Conservation (phyloP, 2,888 invertebrate species). For the Lamellibrachia columna region DNA sequence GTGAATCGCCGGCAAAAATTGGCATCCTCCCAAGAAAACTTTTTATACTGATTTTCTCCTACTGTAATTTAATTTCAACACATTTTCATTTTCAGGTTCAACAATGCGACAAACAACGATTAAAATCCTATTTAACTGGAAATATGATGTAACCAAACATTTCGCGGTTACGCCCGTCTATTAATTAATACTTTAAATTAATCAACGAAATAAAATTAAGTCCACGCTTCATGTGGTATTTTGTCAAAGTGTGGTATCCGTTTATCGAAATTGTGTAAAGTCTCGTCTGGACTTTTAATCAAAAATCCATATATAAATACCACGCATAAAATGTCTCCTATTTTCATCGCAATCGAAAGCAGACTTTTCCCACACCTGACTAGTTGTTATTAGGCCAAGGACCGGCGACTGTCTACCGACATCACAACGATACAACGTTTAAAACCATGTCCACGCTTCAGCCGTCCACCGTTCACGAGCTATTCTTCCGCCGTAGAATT, state of each 20-base stretch:
- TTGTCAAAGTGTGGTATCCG: neutral
- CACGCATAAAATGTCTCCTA: neutral
- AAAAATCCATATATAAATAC: neutral
- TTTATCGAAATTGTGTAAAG: neutral
- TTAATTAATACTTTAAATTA: neutral
- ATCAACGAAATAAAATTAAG: constrained; percentile 1
- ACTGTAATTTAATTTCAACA: constrained; percentile 10
- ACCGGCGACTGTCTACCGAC: neutral
- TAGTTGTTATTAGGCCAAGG: neutral
- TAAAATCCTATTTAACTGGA: constrained; percentile 10
- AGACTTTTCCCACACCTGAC: neutral
- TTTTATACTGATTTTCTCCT: neutral
- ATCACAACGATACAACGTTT: neutral
- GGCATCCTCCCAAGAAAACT: neutral
- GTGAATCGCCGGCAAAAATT: no score
- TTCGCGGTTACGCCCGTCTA: neutral
- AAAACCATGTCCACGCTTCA: neutral
- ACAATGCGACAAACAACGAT: neutral
- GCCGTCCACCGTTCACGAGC: neutral
- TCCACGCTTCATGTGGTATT: neutral
- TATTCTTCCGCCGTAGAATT: constrained; percentile 1
- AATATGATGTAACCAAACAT: neutral
- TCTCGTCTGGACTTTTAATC: neutral
- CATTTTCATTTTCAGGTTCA: neutral
- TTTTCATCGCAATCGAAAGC: neutral